These are phyloP conservation scores for Drosophila mimica DNA, from an alignment of 2,888 invertebrate species.

Conservation along the genomic window DNA sequence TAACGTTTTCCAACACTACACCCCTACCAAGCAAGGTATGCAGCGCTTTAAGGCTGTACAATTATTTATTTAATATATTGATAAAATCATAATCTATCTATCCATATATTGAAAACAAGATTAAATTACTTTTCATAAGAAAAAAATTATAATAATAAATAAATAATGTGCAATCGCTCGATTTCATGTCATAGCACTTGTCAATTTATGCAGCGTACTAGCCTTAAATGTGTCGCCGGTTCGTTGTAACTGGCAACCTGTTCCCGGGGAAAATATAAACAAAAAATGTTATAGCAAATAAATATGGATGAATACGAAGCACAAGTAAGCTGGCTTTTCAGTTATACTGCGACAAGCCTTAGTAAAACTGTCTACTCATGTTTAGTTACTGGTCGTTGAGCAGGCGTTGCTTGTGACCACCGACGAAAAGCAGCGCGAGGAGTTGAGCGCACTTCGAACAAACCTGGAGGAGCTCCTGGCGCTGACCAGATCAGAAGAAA, in stretches of 20 bases:
- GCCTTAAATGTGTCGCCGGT: not conserved
- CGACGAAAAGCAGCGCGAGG: conserved; percentile 86
- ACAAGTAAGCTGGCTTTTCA: conserved; percentile 57
- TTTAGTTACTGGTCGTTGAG: conserved; percentile 88
- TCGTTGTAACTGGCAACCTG: conserved; percentile 14
- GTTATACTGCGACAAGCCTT: not conserved
- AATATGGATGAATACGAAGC: conserved; percentile 75
- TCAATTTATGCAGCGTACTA: conserved; percentile 23
- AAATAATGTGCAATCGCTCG: not conserved
- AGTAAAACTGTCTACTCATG: not conserved
- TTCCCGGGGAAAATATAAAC: conserved; percentile 13
- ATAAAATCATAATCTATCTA: not conserved
- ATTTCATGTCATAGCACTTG: not conserved
- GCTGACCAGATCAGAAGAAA: conserved; percentile 87
- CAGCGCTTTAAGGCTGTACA: not conserved
- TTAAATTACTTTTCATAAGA: not conserved
- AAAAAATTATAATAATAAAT: not conserved
- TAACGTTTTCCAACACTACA: conserved; percentile 27
- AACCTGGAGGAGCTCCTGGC: conserved; percentile 89
- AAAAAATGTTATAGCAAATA: conserved; percentile 31
- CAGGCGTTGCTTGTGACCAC: conserved; percentile 86
- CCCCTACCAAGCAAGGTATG: not conserved
- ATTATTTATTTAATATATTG: fast-evolving
- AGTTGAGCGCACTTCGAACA: conserved; percentile 87
- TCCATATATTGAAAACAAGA: not conserved